These are phyloP conservation scores for Chrysomela aeneicollis DNA, from an alignment of 2,888 invertebrate genomes.

Conservation along the genomic window DNA sequence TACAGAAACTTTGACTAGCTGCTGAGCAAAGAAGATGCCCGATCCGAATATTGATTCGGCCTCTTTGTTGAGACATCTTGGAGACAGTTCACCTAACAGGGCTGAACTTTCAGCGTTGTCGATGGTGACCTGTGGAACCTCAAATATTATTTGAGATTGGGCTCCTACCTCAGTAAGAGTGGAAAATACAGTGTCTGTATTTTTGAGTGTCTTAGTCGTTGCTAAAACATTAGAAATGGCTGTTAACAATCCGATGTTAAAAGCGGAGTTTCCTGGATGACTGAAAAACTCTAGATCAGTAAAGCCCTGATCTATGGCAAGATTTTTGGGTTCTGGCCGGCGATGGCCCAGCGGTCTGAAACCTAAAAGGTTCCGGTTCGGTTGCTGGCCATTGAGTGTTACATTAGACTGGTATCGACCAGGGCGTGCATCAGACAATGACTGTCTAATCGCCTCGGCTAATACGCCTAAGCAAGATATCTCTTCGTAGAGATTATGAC, in stretches of 20 bases:
- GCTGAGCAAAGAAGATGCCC: constrained; percentile 8
- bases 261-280: neutral
- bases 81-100: neutral
- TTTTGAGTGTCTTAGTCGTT: constrained; percentile 25
- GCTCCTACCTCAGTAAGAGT: constrained; percentile 27
- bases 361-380: constrained; percentile 10
- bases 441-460: neutral
- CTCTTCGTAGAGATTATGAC: constrained; percentile 24
- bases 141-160: constrained; percentile 17
- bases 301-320: constrained; percentile 4
- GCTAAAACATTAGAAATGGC: constrained; percentile 24
- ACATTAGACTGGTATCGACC: neutral
- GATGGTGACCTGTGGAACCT: neutral
- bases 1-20: constrained; percentile 3
- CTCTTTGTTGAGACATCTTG: neutral
- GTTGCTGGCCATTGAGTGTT: neutral
- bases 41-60: neutral
- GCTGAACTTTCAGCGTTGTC: neutral
- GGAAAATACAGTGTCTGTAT: constrained; percentile 10
- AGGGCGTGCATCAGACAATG: constrained; percentile 5
- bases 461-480: constrained; percentile 22
- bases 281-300: neutral
- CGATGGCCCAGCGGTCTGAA: neutral
- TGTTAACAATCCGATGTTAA: constrained; percentile 16
- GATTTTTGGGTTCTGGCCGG: constrained; percentile 14